Evolutionary conservation across 35 echinoderm and acorn worm genomes (phyloP).

Genomic region (Chiridota heheva): DNA sequence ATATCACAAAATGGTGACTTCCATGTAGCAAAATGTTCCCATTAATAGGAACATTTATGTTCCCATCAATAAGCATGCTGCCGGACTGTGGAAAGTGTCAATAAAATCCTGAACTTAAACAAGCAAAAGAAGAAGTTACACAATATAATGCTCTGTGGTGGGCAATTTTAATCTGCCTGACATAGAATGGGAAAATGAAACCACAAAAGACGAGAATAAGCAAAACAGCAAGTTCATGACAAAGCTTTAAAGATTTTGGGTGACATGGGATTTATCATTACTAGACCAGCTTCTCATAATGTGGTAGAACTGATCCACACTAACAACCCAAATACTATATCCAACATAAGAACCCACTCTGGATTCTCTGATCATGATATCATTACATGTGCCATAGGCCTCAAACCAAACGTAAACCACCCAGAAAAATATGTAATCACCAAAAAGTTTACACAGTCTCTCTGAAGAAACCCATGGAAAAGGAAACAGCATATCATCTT

Average conservation of each 20-base stretch:
- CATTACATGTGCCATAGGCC: constrained; percentile 35
- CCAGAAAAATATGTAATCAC: constrained; percentile 15
- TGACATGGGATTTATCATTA: neutral
- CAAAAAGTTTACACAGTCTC: neutral
- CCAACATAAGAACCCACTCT: constrained; percentile 5
- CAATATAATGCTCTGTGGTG: neutral
- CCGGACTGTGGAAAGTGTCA: too few relatives aligned
- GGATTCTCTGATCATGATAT: constrained; percentile 13
- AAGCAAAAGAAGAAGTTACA: neutral
- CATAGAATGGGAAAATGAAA: neutral
- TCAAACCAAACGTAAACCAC: constrained; percentile 17
- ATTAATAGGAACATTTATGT: too few relatives aligned
- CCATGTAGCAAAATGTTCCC: too few relatives aligned
- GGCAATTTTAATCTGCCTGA: neutral
- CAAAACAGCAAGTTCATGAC: neutral
- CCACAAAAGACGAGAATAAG: neutral
- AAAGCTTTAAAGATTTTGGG: constrained; percentile 6
- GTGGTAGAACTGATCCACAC: constrained; percentile 12
- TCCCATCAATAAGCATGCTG: too few relatives aligned
- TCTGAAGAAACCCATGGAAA: neutral
- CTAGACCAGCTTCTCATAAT: neutral
- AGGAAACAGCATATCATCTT: neutral
- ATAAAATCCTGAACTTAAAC: neutral
- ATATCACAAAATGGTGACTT: too few relatives aligned
- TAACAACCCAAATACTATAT: constrained; percentile 1